Percentiles rank a stretch among this genome's conserved stretches.
phyloP scores from a whole-genome alignment of 1,140 invertebrate genomes.

The Andricus grossulariae region DNA sequence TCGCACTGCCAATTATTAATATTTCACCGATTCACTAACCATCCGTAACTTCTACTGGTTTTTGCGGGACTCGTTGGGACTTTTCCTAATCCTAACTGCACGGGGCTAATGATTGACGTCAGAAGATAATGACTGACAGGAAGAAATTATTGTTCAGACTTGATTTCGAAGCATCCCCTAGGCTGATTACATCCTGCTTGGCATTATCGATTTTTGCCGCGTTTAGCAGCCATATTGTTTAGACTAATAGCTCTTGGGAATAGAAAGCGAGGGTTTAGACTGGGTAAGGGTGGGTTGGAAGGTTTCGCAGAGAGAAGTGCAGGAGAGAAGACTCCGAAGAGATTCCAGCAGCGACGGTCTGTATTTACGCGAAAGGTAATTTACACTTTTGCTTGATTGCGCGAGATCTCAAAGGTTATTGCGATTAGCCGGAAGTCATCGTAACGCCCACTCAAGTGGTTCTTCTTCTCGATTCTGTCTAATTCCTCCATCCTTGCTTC shows the following conservation, averaged over 20 bases:
- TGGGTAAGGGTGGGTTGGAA: slow-evolving; percentile 49
- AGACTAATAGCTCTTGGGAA: slow-evolving; percentile 72
- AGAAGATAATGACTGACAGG: not conserved
- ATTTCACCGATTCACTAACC: slow-evolving; percentile 67
- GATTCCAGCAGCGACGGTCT: slow-evolving; percentile 44
- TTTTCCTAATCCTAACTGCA: slow-evolving; percentile 36
- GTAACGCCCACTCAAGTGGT: slow-evolving; percentile 3
- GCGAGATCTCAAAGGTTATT: slow-evolving; percentile 44
- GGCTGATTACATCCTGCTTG: slow-evolving; percentile 42
- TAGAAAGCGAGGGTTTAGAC: slow-evolving; percentile 58
- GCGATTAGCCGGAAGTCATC: slow-evolving; percentile 39
- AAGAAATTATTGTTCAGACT: slow-evolving; percentile 8
- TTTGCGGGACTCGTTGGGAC: slow-evolving; percentile 33
- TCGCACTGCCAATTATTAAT: slow-evolving; percentile 71
- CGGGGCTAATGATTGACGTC: slow-evolving; percentile 19
- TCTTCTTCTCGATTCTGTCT: slow-evolving; percentile 12
- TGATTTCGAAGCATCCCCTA: not conserved
- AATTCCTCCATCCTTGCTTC: not conserved
- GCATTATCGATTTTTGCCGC: slow-evolving; percentile 68
- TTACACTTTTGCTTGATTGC: slow-evolving; percentile 64
- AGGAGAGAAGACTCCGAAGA: slow-evolving; percentile 46
- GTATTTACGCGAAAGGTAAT: slow-evolving; percentile 58
- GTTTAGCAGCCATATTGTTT: slow-evolving; percentile 74
- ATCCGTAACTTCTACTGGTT: slow-evolving; percentile 52
- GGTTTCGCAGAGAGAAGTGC: slow-evolving; percentile 43